A percentile compares a stretch with the other conserved stretches of the same genome.
Evolutionary conservation across 2,113 vertebrate genomes (phyloP).

Genomic region (Salminus brasiliensis): DNA sequence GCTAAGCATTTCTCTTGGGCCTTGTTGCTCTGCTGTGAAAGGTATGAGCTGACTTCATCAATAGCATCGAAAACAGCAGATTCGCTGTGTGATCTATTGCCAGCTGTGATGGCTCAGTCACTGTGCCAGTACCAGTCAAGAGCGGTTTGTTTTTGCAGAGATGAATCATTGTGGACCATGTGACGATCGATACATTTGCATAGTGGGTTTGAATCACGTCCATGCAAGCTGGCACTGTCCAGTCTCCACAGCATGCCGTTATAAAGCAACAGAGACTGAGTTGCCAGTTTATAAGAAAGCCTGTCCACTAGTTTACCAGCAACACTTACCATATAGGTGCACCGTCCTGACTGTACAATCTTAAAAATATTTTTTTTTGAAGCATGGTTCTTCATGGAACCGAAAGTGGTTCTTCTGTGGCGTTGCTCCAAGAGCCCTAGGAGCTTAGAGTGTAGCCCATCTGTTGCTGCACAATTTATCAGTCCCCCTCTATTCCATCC

Average conservation of each 20-base stretch:
- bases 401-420: too few relatives aligned
- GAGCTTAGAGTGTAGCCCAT: too few relatives aligned
- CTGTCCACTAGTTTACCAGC: too few relatives aligned
- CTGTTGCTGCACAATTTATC: too few relatives aligned
- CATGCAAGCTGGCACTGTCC: not conserved
- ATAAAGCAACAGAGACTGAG: not conserved
- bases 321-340: too few relatives aligned
- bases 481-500: too few relatives aligned
- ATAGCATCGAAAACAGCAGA: not conserved
- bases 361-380: too few relatives aligned
- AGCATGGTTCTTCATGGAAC: too few relatives aligned
- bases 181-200: not conserved
- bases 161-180: not conserved
- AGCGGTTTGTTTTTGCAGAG: slow-evolving; percentile 8
- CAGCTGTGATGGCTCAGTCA: slow-evolving; percentile 7
- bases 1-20: not conserved
- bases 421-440: too few relatives aligned
- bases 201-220: not conserved
- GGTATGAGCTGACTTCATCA: not conserved
- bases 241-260: not conserved
- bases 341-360: too few relatives aligned
- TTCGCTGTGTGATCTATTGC: not conserved
- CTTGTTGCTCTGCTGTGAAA: not conserved
- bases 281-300: too few relatives aligned
- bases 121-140: not conserved